phyloP scores from a whole-genome alignment of 2,113 vertebrate species.

The Chrysemys picta region DNA sequence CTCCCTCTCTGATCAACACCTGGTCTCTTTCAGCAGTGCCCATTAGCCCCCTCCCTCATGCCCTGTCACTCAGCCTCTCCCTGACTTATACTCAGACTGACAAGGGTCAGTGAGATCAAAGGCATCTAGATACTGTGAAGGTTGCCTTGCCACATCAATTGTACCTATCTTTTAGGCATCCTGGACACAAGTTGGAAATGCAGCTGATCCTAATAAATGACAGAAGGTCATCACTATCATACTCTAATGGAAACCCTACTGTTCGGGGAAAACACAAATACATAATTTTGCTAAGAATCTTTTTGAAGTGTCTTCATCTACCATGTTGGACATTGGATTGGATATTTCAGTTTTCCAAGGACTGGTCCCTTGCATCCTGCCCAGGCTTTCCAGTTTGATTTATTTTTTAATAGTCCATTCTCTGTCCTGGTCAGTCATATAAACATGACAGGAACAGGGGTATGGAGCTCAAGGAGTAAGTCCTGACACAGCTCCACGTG shows the following conservation, averaged over 20 bases:
- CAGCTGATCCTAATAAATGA: neutral
- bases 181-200: neutral
- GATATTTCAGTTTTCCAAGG: neutral
- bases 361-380: neutral
- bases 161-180: neutral
- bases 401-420: neutral
- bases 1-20: neutral
- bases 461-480: neutral
- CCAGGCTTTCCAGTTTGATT: neutral
- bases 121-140: neutral
- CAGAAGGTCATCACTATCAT: neutral
- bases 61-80: neutral
- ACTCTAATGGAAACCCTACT: neutral
- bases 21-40: neutral
- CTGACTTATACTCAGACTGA: neutral
- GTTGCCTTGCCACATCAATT: neutral
- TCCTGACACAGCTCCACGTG: neutral
- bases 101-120: neutral
- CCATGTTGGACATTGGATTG: neutral
- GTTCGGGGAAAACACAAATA: neutral
- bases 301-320: neutral
- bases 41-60: neutral
- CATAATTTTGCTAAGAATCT: neutral
- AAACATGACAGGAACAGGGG: neutral
- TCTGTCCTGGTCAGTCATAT: neutral